Evolutionary conservation across 2,113 vertebrate genomes (phyloP).

Genomic region (Melierax canorus): DNA sequence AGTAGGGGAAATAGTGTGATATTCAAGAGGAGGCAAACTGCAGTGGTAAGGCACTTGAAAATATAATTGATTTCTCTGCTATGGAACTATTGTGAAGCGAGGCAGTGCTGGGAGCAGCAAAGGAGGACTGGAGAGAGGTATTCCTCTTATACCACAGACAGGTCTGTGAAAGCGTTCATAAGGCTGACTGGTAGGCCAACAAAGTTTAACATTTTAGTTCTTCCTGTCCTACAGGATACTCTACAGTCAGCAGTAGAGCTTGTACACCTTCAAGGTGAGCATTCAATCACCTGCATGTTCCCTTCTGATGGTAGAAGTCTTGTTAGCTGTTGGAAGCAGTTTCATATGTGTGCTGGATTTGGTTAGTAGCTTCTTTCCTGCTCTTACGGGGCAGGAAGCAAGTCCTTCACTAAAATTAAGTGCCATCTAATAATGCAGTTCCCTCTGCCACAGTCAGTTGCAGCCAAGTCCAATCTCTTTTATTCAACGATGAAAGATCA

Average conservation of each 20-base stretch:
- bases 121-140: background rate
- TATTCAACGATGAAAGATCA: background rate
- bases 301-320: background rate
- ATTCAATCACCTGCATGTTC: background rate
- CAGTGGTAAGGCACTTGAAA: background rate
- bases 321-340: background rate
- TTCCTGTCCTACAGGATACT: background rate
- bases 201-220: background rate
- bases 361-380: background rate
- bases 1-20: background rate
- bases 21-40: background rate
- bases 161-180: background rate
- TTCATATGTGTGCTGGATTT: background rate
- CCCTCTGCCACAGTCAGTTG: background rate
- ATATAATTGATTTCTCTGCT: background rate
- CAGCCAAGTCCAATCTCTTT: accelerated
- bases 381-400: background rate
- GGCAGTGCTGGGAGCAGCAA: background rate
- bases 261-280: background rate
- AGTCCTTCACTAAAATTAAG: background rate
- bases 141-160: background rate
- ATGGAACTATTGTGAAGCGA: background rate
- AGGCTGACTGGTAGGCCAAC: background rate
- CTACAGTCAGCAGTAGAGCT: background rate
- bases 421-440: background rate